phyloP scores from a whole-genome alignment of 2,888 invertebrate species.

The Stegophylla sp. region DNA sequence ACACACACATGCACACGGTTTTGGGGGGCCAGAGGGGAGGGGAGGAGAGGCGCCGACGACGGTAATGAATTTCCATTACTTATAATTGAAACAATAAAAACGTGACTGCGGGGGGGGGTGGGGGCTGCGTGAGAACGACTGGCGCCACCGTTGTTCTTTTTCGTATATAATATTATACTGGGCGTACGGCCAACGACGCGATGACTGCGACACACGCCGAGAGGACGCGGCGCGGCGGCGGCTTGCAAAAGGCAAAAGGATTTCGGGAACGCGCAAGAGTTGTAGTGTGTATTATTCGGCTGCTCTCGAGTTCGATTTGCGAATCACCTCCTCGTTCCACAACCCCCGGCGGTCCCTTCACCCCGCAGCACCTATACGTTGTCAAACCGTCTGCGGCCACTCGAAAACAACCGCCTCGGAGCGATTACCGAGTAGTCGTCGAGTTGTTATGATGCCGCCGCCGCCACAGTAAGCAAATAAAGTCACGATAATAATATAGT shows the following conservation, averaged over 20 bases:
- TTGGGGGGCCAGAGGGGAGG: not conserved
- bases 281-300: too few relatives aligned
- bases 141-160: slow-evolving; percentile 46
- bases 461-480: too few relatives aligned
- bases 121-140: slow-evolving; percentile 1
- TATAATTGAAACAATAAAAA: slow-evolving; percentile 58
- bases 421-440: too few relatives aligned
- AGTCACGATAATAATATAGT: too few relatives aligned
- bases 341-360: not conserved
- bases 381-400: too few relatives aligned
- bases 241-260: not conserved
- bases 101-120: slow-evolving; percentile 9
- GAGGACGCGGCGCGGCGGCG: not conserved
- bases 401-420: too few relatives aligned
- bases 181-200: slow-evolving; percentile 38
- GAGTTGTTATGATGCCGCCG: too few relatives aligned
- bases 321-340: not conserved
- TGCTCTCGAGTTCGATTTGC: not conserved
- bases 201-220: not conserved
- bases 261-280: not conserved
- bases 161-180: slow-evolving; percentile 31
- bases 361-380: too few relatives aligned
- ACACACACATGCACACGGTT: not conserved
- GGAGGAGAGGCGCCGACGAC: not conserved
- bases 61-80: slow-evolving; percentile 54